Evolutionary conservation across 2,113 vertebrate genomes (phyloP), one percentile per base, ranked within the genome.

Genomic region (Pelusios castaneus): DNA sequence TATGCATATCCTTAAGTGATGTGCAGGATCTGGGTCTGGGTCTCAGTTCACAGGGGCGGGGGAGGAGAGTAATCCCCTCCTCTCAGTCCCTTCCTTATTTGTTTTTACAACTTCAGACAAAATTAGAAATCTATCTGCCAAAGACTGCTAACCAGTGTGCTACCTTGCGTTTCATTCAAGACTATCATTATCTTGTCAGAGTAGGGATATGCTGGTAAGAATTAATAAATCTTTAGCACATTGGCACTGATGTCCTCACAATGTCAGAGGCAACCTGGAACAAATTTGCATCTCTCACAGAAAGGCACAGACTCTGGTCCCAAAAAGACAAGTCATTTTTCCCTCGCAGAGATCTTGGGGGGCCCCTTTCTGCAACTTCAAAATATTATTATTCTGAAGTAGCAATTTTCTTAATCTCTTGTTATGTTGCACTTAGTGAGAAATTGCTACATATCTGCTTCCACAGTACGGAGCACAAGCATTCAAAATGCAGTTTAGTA

Each of bases 1-100:
- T 24, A 70, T 3, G 1, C 6, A 41, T 49, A 2, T 10, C 41
- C 0, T 0, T 8, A 34, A 4, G 4, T 47, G 1, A 3, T 89
- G 67, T 87, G 6, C 87, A 85, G 60, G 19, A 82, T 67, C 27
- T 49, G 52, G 87, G 25, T 54, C 0, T 6, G 52, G 87, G 25
- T 54, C 0, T 6, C 89, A 79, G 81, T 81, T 41, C 58, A 80
- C 10, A 8, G 94, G 86, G 78, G 47, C 6, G 38, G 14, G 14
- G 41, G 55, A 78, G n/a, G n/a, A n/a, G n/a, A 83, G 78, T 75
- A 41, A 75, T 45, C 41, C 4, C 47, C 60, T 14, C 51, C 34
- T 63, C 70, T 24, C 31, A 58, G 58, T 63, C 58, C 52, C 17
- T 25, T 51, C 80, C 52, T 24, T 82, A 52, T 78, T 94, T 73